These are phyloP conservation scores for Caradrina kadenii DNA, from an alignment of 2,888 invertebrate species.

Conservation along the genomic window DNA sequence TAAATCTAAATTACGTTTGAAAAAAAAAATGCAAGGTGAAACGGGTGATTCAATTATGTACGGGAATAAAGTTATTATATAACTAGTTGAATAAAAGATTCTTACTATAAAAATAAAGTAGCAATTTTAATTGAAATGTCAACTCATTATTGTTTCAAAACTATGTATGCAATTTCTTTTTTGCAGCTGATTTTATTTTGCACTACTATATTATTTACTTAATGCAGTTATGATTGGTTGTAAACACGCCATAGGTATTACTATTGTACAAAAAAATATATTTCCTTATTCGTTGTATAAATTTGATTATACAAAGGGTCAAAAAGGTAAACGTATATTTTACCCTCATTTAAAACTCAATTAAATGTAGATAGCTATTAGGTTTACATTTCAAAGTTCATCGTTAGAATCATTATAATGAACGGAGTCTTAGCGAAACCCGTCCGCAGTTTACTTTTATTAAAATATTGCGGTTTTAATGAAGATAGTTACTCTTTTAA, in stretches of 20 bases:
- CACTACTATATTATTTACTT: slow-evolving; percentile 4
- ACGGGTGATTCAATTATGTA: rapidly evolving
- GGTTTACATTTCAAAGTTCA: slow-evolving; percentile 37
- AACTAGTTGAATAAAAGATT: neutral
- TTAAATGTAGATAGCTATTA: slow-evolving; percentile 7
- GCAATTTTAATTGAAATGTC: neutral
- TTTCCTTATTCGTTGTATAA: neutral
- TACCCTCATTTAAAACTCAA: slow-evolving; percentile 13
- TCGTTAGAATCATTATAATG: slow-evolving; percentile 22
- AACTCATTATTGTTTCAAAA: neutral
- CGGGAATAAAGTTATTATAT: neutral
- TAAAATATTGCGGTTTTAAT: slow-evolving; percentile 30
- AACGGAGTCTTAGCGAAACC: slow-evolving; percentile 10
- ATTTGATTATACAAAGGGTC: neutral
- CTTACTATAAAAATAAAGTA: neutral
- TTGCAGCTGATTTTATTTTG: slow-evolving; percentile 19
- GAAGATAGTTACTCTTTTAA: slow-evolving; percentile 14
- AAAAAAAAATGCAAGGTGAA: no score
- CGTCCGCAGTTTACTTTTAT: slow-evolving; percentile 8
- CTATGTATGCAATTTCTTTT: neutral
- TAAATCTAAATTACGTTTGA: no score
- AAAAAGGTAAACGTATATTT: neutral
- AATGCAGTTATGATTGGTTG: slow-evolving; percentile 5
- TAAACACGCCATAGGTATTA: slow-evolving; percentile 17
- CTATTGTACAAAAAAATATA: slow-evolving; percentile 1